Conservation (phyloP, 2,888 invertebrate genomes). For the Leptothorax acervorum region DNA sequence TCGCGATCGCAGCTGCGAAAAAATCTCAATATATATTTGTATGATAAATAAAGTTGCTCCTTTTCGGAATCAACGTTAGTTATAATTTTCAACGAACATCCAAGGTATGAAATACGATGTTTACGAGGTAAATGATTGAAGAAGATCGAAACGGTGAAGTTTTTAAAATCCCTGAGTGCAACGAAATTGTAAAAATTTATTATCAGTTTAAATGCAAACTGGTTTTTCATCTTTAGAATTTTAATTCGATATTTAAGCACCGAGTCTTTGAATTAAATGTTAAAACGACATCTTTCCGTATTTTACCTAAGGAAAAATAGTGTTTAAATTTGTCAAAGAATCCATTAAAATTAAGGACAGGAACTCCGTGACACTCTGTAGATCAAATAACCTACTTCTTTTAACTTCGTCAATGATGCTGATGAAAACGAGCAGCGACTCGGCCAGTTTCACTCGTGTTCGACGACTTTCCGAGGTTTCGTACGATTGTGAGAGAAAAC, state of each 20-base stretch:
- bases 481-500: slow-evolving; percentile 3
- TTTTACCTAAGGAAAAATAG: not conserved
- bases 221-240: not conserved
- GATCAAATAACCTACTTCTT: slow-evolving; percentile 26
- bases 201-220: not conserved
- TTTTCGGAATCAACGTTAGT: not conserved
- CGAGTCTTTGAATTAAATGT: slow-evolving; percentile 12
- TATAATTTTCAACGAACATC: not conserved
- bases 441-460: not conserved
- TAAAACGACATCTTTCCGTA: not conserved
- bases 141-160: not conserved
- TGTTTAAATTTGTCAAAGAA: slow-evolving; percentile 15
- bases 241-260: slow-evolving; percentile 8
- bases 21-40: not conserved
- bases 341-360: slow-evolving; percentile 20
- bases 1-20: not conserved
- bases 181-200: not conserved
- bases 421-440: not conserved
- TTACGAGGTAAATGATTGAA: not conserved
- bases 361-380: not conserved
- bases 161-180: not conserved
- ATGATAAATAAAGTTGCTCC: slow-evolving; percentile 21
- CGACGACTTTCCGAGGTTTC: not conserved
- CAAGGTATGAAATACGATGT: slow-evolving; percentile 5
- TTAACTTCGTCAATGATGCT: not conserved